phyloP scores from a whole-genome alignment of 2,113 vertebrate genomes.

The Hemicordylus capensis region DNA sequence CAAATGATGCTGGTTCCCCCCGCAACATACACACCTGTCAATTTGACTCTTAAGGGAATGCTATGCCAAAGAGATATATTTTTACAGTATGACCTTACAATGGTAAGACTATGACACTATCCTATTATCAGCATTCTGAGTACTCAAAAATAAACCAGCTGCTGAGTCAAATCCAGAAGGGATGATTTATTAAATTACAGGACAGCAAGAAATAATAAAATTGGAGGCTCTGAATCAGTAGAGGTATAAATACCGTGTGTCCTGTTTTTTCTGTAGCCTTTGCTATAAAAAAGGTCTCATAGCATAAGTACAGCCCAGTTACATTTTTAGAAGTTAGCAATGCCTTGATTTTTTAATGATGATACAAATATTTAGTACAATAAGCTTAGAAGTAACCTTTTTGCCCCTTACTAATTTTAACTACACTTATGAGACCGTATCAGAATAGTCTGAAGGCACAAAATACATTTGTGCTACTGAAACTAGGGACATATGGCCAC shows the following conservation, averaged over 20 bases:
- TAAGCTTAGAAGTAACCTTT: not conserved
- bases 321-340: conserved; percentile 11
- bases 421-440: not conserved
- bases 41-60: conserved; percentile 6
- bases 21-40: conserved; percentile 11
- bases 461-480: not conserved
- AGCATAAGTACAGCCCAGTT: not conserved
- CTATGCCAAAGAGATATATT: conserved; percentile 20
- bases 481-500: no score
- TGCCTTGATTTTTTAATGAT: not conserved
- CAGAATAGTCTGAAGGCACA: not conserved
- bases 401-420: not conserved
- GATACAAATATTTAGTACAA: not conserved
- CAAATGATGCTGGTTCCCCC: conserved; percentile 34
- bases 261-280: conserved; percentile 11
- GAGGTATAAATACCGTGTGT: conserved; percentile 32
- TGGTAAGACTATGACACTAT: conserved; percentile 25
- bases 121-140: conserved; percentile 38
- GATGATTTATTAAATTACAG: conserved; percentile 55
- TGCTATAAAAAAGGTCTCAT: conserved; percentile 18
- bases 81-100: conserved; percentile 30
- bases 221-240: conserved; percentile 20
- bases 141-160: conserved; percentile 49
- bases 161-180: conserved; percentile 42
- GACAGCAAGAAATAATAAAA: conserved; percentile 49